Evolutionary conservation across 2,888 invertebrate species (phyloP).

Genomic region (Eueremaeus valkanovi): DNA sequence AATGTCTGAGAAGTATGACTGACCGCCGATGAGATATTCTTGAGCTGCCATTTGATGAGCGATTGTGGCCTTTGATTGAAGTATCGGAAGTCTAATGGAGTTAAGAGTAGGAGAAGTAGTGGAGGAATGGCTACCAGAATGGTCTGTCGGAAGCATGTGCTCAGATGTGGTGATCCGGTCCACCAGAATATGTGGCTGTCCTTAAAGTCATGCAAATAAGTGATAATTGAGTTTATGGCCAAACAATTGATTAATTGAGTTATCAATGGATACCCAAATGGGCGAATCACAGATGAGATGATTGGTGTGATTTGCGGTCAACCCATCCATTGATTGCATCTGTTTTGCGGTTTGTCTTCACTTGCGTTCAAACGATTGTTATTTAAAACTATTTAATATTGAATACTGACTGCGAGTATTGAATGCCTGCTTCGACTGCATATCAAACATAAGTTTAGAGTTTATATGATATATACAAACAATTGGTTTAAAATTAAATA

Average conservation of each 20-base stretch:
- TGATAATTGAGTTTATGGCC: not conserved
- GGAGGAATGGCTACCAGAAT: not conserved
- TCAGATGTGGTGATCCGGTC: not conserved
- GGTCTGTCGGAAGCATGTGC: not conserved
- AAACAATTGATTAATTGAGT: not conserved
- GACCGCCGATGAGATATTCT: not conserved
- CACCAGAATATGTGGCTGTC: not conserved
- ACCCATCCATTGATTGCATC: no score
- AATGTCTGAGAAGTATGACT: no score
- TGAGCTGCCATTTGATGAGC: not conserved
- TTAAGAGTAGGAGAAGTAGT: not conserved
- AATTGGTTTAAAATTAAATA: no score
- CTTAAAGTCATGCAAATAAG: not conserved
- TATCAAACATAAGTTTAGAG: no score
- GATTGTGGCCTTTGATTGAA: not conserved
- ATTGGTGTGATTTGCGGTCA: no score
- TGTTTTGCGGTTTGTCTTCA: no score
- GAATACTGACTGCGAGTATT: no score
- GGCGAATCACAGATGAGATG: slow-evolving; percentile 6
- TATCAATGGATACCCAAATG: not conserved
- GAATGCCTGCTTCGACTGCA: no score
- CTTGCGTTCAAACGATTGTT: no score
- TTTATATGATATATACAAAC: no score
- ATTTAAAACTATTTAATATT: no score
- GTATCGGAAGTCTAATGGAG: not conserved